Conservation (phyloP, 1,140 invertebrate species). For the Drosophila tristis region DNA sequence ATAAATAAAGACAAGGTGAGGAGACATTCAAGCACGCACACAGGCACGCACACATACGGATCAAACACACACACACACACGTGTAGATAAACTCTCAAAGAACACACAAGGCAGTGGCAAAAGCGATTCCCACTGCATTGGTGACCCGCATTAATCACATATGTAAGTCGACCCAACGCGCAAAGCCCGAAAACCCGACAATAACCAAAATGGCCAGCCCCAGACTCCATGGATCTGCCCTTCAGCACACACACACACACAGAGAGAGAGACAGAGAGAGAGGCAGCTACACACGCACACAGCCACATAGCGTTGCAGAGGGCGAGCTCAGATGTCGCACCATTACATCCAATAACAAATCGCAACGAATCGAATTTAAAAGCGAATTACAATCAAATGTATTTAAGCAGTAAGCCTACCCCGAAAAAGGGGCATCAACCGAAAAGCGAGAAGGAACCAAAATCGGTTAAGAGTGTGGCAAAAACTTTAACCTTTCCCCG, state of each 20-base stretch:
- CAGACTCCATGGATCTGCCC: not conserved
- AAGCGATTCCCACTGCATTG: slow-evolving; percentile 39
- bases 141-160: slow-evolving; percentile 76
- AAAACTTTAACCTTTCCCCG: slow-evolving; percentile 63
- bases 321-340: slow-evolving; percentile 74
- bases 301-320: too few relatives aligned
- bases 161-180: slow-evolving; percentile 47
- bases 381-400: slow-evolving; percentile 82
- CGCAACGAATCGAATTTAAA: slow-evolving; percentile 79
- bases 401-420: slow-evolving; percentile 77
- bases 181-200: slow-evolving; percentile 40
- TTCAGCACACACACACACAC: not conserved
- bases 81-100: not conserved
- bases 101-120: slow-evolving; percentile 10
- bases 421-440: slow-evolving; percentile 22
- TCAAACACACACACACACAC: slow-evolving; percentile 4
- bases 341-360: slow-evolving; percentile 81
- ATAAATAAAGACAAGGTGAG: slow-evolving; percentile 39
- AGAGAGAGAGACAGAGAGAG: not conserved
- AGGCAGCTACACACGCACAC: not conserved
- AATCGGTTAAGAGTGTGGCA: slow-evolving; percentile 21
- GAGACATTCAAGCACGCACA: slow-evolving; percentile 10
- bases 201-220: slow-evolving; percentile 30
- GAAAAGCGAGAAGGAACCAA: not conserved
- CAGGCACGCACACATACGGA: slow-evolving; percentile 1